Evolutionary conservation across 1,140 invertebrate genomes (phyloP).

Genomic region (Pogonomyrmex barbatus): DNA sequence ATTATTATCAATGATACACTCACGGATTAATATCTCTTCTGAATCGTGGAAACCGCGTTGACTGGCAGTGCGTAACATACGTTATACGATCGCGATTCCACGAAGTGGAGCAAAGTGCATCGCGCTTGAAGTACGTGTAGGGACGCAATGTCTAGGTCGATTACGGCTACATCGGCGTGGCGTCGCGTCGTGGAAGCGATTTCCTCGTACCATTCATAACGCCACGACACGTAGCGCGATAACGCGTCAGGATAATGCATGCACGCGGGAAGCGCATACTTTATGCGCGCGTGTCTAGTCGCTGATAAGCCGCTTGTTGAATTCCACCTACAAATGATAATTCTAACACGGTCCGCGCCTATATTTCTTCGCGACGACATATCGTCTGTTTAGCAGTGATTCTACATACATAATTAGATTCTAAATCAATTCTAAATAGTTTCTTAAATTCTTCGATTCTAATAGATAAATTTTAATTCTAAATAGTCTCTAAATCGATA

Average conservation of each 20-base stretch:
- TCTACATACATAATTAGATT: neutral
- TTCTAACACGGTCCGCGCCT: conserved; percentile 5
- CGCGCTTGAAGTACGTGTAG: conserved; percentile 43
- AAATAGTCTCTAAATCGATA: too few relatives aligned
- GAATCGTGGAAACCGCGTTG: neutral
- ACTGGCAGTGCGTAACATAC: neutral
- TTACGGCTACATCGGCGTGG: conserved; percentile 49
- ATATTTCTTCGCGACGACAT: conserved; percentile 21
- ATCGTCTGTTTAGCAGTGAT: neutral
- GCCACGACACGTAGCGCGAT: conserved; percentile 47
- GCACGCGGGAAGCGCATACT: conserved; percentile 42
- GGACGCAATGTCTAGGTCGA: conserved; percentile 73
- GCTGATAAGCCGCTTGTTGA: conserved; percentile 60
- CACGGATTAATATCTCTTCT: neutral
- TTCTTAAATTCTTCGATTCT: too few relatives aligned
- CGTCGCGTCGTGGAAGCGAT: conserved; percentile 32
- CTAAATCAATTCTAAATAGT: too few relatives aligned
- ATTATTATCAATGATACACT: neutral
- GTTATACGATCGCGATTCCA: conserved; percentile 42
- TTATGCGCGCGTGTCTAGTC: conserved; percentile 52
- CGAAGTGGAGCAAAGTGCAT: conserved; percentile 62
- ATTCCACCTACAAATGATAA: conserved; percentile 39
- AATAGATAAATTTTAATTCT: too few relatives aligned
- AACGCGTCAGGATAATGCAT: conserved; percentile 46
- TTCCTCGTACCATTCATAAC: conserved; percentile 61